Base-by-base conservation (phyloP, 2,113 vertebrate genomes). In the Hydrochoerus hydrochaeris region DNA sequence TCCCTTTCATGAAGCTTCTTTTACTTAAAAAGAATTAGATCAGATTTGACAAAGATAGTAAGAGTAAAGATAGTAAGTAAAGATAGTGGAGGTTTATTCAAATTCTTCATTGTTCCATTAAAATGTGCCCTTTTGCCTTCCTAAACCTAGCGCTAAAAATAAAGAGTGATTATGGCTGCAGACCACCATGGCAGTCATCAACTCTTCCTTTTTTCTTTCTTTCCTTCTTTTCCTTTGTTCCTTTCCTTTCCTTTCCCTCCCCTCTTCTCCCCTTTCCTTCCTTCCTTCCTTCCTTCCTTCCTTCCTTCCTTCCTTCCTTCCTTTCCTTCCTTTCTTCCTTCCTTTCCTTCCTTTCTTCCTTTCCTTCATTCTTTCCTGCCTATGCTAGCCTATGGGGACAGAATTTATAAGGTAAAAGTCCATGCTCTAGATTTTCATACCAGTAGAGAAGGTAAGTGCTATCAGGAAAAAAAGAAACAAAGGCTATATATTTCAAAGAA, bases 21-120 rank as follows among this genome's bases (percentile, higher is more conserved):
- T 93, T 97, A 96, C 95, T 97, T 98, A 97, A 95, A 98, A 97
- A 46, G 91, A 98, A 98, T 98, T 96, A 98, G 93, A 80, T 97
- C 96, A 97, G n/a, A 88, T 95, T 98, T 97, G 75, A 97, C 90
- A 97, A 98, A 91, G 69, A 88, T 90, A 96, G 65, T 83, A 96
- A 88, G 95, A 93, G 32, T 65, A n/a, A n/a, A n/a, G n/a, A n/a
- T n/a, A n/a, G n/a, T n/a, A n/a, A n/a, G n/a, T n/a, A n/a, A n/a
- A n/a, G n/a, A n/a, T n/a, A n/a, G n/a, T n/a, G n/a, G 80, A 95
- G 92, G 96, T 95, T 96, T 95, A 95, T 91, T 95, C 82, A 92
- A 95, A 97, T 95, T 92, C 62, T 83, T 84, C 32, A 62, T 41
- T 86, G 77, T 86, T 88, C 54, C 82, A 95, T 92, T 97, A 96